These are phyloP conservation scores for Acomys russatus DNA, from an alignment of 2,797 vertebrate genomes.

Conservation along the genomic window DNA sequence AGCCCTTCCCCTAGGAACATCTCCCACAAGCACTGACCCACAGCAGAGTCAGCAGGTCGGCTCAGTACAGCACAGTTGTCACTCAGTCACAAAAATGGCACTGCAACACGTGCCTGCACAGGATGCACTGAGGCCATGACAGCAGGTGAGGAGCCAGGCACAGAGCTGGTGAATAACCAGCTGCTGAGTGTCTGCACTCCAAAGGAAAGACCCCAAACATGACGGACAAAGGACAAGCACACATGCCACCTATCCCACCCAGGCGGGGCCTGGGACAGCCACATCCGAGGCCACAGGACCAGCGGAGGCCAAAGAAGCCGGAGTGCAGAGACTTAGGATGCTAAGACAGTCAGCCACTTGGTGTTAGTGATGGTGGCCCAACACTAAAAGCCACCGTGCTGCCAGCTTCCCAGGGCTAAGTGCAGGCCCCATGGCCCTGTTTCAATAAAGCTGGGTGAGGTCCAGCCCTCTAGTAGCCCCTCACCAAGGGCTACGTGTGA, in stretches of 20 bases:
- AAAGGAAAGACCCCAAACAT: not conserved
- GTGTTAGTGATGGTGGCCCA: not conserved
- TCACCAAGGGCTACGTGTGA: not conserved
- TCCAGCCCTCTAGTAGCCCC: not conserved
- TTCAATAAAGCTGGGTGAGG: not conserved
- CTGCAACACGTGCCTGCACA: not conserved
- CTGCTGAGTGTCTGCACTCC: not conserved
- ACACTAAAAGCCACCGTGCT: not conserved
- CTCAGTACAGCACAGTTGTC: not conserved
- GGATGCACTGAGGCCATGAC: not conserved
- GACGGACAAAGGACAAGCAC: not conserved
- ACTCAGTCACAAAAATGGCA: not conserved
- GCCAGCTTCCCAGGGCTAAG: not conserved
- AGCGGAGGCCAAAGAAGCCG: no score
- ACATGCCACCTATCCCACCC: not conserved
- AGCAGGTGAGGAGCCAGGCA: not conserved
- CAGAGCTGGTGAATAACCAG: not conserved
- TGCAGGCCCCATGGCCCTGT: not conserved
- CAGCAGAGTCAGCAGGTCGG: not conserved
- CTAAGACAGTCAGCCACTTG: not conserved
- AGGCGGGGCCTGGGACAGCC: not conserved
- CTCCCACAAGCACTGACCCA: not conserved
- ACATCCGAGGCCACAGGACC: not conserved
- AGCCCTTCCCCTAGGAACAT: not conserved
- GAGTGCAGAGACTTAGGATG: not conserved